Conservation (phyloP, 2,797 vertebrate species). For the Esox masquinongy region DNA sequence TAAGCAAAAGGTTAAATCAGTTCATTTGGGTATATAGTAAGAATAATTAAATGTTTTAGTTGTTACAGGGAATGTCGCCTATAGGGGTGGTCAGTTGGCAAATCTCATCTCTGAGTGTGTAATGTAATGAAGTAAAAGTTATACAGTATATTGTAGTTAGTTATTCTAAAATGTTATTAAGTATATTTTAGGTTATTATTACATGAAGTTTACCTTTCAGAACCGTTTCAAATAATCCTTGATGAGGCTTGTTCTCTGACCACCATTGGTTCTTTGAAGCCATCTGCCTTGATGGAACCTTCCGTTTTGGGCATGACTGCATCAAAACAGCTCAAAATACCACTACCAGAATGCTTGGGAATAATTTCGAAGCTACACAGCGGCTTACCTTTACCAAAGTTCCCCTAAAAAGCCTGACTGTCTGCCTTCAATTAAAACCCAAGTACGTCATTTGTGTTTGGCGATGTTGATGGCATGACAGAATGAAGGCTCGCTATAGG, state of each 20-base stretch:
- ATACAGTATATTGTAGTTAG: neutral
- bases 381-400: constrained; percentile 46
- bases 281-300: constrained; percentile 10
- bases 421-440: neutral
- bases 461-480: constrained; percentile 37
- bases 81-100: neutral
- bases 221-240: neutral
- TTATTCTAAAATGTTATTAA: neutral
- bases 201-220: neutral
- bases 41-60: neutral
- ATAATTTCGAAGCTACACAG: constrained; percentile 22
- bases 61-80: neutral
- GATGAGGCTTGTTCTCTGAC: constrained; percentile 23
- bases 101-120: constrained; percentile 10
- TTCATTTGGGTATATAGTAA: neutral
- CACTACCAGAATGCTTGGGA: constrained; percentile 39
- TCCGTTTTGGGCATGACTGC: constrained; percentile 46
- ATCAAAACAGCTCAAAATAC: constrained; percentile 25
- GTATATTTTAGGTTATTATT: neutral
- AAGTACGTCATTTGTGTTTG: neutral
- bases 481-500: constrained; percentile 22
- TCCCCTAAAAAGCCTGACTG: neutral
- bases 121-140: neutral
- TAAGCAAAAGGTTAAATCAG: neutral
- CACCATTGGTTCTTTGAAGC: constrained; percentile 15